Evolutionary conservation across 2,888 invertebrate genomes (phyloP).

Genomic region (Linnaemya tessellans): DNA sequence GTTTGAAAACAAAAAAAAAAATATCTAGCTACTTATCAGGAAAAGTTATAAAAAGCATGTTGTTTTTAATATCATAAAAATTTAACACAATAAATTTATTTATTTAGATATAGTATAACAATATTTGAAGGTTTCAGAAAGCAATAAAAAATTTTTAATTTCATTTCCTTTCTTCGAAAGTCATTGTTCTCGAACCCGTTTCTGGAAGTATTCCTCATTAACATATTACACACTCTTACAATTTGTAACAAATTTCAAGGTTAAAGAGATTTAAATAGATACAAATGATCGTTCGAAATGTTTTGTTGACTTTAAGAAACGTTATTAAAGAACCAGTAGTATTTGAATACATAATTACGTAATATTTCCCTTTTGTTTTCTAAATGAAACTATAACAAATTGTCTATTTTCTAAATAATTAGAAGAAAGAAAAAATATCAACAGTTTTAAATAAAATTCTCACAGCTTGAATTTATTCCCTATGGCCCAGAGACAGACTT

Average conservation of each 20-base stretch:
- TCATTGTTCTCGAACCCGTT: background rate
- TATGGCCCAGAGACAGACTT: constrained; percentile 13
- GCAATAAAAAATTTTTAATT: background rate
- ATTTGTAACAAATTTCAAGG: background rate
- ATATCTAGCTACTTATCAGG: background rate
- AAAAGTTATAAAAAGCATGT: background rate
- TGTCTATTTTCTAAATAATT: background rate
- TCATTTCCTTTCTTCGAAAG: background rate
- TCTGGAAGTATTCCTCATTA: background rate
- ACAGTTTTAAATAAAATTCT: constrained; percentile 26
- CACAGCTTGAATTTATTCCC: constrained; percentile 31
- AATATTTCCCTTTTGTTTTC: background rate
- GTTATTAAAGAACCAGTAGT: background rate
- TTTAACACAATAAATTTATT: background rate
- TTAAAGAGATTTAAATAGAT: background rate
- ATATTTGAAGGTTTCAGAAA: background rate
- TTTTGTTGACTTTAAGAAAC: background rate
- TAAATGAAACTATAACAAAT: constrained; percentile 31
- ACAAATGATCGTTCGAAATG: background rate
- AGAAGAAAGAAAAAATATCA: constrained; percentile 7
- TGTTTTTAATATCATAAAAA: background rate
- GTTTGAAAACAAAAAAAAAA: background rate
- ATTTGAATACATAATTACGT: background rate
- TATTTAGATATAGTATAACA: background rate
- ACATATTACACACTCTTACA: background rate